Evolutionary conservation across 2,888 invertebrate genomes (phyloP), one percentile per base, ranked within the genome.

Genomic region (Platycheirus rosarum): DNA sequence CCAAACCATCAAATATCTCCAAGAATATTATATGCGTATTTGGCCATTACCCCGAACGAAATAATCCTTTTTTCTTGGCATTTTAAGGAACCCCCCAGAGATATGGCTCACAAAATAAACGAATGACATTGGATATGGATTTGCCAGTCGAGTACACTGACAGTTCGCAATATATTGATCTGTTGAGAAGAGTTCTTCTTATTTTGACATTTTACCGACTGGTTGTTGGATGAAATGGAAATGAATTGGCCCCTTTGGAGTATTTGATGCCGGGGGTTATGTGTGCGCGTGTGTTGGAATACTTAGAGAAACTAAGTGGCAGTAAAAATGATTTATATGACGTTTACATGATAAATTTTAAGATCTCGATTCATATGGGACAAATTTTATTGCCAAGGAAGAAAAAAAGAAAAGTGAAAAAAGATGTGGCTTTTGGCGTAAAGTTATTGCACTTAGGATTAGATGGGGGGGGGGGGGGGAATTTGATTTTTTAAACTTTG

Each of bases 251-350:
- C 68, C 62, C 68, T 14, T 11, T 53, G 69, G 57, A 63, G 20
- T 68, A 63, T 63, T 74, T 63, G 35, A 63, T 49, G 35, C 20
- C 8, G 42, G 63, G 48, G 37, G 32, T 66, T 60, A 55, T 14
- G 51, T 60, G 65, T 65, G 44, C n/a, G n/a, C n/a, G n/a, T n/a
- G n/a, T n/a, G n/a, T n/a, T 60, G 65, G 60, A 32, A 66, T 66
- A 71, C 37, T 66, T 63, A 42, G 48, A 35, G 32, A 32, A 60
- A 71, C 71, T 73, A 66, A 57, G 71, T 37, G 60, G 73, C 42
- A 60, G 44, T 63, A 57, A 63, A 79, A 69, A 69, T 69, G 74
- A 74, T 79, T 74, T 76, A 76, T 76, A 48, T 53, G 68, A 40
- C 68, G 7, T 66, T 57, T 42, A 57, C 65, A 57, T 62, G 57